Conservation (phyloP, 2,113 vertebrate species). For the Urocitellus parryii region DNA sequence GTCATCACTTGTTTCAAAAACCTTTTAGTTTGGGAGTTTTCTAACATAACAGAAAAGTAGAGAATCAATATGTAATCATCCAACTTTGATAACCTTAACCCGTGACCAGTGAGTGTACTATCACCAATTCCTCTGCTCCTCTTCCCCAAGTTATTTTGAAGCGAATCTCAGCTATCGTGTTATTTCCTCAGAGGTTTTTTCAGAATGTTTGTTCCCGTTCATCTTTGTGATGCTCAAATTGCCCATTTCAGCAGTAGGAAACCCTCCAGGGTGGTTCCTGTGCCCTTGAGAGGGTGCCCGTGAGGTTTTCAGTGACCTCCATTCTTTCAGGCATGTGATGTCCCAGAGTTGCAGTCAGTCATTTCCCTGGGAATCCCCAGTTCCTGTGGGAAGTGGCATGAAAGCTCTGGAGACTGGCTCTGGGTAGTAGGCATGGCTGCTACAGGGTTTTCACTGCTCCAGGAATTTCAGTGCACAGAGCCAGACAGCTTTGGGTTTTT, state of each 20-base stretch:
- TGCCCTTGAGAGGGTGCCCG: fast-evolving
- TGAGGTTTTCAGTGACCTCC: too few relatives aligned
- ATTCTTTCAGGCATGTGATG: too few relatives aligned
- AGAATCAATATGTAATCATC: neutral
- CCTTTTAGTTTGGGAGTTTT: neutral
- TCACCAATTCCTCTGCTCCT: too few relatives aligned
- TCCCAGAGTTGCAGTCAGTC: neutral
- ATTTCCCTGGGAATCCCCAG: neutral
- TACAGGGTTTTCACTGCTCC: neutral
- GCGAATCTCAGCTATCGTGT: fast-evolving
- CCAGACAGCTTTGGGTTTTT: neutral
- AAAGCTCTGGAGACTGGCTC: neutral
- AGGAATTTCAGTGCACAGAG: neutral
- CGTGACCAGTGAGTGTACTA: too few relatives aligned
- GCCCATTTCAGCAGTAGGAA: neutral
- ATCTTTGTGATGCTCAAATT: neutral
- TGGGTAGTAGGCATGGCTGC: neutral
- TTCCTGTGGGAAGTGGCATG: neutral
- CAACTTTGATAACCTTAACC: neutral
- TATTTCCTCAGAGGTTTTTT: neutral
- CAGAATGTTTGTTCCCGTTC: neutral
- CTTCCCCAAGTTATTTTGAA: neutral
- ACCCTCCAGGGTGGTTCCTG: too few relatives aligned
- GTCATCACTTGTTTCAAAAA: neutral
- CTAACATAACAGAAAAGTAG: neutral